These are phyloP conservation scores for Plemyria rubiginata DNA, from an alignment of 2,888 invertebrate species.

Conservation along the genomic window DNA sequence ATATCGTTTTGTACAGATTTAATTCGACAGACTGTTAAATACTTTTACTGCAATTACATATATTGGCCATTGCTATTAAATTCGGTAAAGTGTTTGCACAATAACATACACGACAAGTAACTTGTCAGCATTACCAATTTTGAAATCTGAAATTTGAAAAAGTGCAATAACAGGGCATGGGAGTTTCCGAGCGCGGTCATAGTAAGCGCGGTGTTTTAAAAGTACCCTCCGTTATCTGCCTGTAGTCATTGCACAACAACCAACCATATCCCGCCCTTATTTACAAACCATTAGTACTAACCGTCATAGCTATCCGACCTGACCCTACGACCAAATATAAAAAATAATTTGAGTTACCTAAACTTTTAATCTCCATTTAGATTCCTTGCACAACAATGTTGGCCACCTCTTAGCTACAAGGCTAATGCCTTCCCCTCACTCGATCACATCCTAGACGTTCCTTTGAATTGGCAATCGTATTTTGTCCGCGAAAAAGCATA, in stretches of 20 bases:
- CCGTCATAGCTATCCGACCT: conserved; percentile 61
- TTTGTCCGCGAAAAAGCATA: conserved; percentile 27
- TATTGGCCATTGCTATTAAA: conserved; percentile 74
- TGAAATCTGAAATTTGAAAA: conserved; percentile 30
- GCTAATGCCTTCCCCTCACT: conserved; percentile 42
- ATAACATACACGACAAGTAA: conserved; percentile 38
- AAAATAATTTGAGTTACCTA: conserved; percentile 65
- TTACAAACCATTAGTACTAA: conserved; percentile 70
- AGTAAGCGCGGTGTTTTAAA: conserved; percentile 20
- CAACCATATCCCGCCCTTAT: conserved; percentile 61
- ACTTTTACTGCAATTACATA: conserved; percentile 81
- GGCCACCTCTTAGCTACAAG: conserved; percentile 60
- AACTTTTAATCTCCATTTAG: conserved; percentile 66
- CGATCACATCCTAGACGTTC: conserved; percentile 38
- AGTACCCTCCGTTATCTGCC: conserved; percentile 33
- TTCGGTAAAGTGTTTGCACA: conserved; percentile 73
- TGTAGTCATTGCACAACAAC: conserved; percentile 31
- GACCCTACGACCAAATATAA: conserved; percentile 68
- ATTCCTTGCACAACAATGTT: conserved; percentile 57
- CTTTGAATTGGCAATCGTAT: conserved; percentile 37
- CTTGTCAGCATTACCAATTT: conserved; percentile 37
- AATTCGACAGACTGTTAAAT: conserved; percentile 83
- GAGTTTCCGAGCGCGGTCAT: conserved; percentile 19
- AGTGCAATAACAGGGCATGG: conserved; percentile 29
- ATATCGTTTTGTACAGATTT: conserved; percentile 82